Evolutionary conservation across 2,888 invertebrate species (phyloP).

Genomic region (Coelinius sp.): DNA sequence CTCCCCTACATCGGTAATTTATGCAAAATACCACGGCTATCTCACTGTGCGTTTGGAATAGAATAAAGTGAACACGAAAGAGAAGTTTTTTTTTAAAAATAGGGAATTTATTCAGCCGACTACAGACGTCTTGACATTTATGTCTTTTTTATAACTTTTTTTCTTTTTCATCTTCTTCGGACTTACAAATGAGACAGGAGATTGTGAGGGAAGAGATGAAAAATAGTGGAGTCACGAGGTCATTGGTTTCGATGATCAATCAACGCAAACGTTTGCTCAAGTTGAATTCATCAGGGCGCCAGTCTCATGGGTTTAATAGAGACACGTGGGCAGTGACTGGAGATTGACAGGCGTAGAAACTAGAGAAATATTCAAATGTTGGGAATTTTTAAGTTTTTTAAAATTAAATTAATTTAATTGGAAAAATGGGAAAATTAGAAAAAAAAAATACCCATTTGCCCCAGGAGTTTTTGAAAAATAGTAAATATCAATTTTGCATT

Average conservation of each 20-base stretch:
- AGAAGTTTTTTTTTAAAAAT: background rate
- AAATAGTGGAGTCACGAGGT: conserved; percentile 1
- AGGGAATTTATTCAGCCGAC: background rate
- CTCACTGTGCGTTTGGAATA: conserved; percentile 43
- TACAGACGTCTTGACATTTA: conserved; percentile 24
- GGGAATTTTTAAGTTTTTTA: no score
- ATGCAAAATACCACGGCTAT: conserved; percentile 47
- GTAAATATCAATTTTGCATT: no score
- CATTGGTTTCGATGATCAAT: conserved; percentile 19
- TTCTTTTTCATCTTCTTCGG: background rate
- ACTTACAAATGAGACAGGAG: background rate
- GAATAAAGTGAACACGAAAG: background rate
- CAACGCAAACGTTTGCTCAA: background rate
- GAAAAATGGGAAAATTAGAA: no score
- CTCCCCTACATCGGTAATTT: conserved; percentile 37
- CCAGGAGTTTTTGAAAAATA: no score
- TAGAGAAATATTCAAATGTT: no score
- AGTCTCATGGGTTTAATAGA: background rate
- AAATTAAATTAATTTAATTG: no score
- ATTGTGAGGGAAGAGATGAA: conserved; percentile 8
- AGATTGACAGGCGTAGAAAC: background rate
- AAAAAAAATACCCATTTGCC: no score
- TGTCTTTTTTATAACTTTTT: background rate
- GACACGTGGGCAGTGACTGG: background rate
- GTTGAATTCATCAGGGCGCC: background rate